Conservation (phyloP, 2,797 vertebrate species). For the Acanthurus tractus region DNA sequence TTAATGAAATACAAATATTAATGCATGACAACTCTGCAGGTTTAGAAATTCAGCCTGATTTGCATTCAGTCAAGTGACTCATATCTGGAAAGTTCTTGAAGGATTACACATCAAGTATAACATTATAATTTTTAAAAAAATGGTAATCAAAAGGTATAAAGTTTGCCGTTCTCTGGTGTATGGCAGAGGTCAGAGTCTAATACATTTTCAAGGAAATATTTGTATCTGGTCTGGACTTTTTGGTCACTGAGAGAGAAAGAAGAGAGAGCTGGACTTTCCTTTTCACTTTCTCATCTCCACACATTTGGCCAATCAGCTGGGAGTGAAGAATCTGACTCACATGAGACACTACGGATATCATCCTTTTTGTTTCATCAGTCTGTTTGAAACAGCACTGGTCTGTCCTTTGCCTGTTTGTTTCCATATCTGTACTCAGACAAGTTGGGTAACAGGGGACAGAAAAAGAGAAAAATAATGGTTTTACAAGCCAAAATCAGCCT, state of each 20-base stretch:
- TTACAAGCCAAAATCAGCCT: no score
- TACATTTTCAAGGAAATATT: no score
- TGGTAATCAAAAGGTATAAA: slow-evolving; percentile 3
- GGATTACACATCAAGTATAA: background rate
- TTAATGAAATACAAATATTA: slow-evolving; percentile 42
- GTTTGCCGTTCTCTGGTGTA: background rate
- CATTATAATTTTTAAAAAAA: background rate
- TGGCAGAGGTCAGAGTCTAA: background rate
- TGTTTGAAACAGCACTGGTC: no score
- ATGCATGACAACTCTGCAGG: slow-evolving; percentile 2
- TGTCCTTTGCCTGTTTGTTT: no score
- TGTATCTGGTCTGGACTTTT: background rate
- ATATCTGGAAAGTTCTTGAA: slow-evolving; percentile 6
- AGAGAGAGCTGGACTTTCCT: background rate
- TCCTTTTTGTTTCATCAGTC: no score
- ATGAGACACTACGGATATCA: no score
- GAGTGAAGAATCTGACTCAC: no score
- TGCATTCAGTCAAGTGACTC: slow-evolving; percentile 8
- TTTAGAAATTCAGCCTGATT: slow-evolving; percentile 13
- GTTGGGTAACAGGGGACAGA: no score
- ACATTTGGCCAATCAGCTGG: no score
- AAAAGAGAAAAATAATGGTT: no score
- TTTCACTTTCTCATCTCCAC: background rate
- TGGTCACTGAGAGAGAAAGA: background rate
- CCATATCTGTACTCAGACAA: no score